Conservation (phyloP, 2,797 vertebrate species). For the Merluccius polli region DNA sequence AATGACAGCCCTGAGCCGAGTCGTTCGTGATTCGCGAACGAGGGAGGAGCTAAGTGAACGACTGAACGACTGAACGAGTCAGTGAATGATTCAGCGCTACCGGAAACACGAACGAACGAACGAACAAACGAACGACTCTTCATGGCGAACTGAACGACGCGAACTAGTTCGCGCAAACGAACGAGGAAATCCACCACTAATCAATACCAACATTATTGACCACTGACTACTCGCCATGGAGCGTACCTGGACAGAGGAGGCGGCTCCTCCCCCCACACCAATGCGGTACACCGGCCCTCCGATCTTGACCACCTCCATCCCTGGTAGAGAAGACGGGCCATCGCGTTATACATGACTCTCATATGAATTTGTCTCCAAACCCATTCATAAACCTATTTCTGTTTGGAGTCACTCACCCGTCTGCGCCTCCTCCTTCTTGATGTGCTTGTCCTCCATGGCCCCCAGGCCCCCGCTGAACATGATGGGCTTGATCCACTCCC, state of each 20-base stretch:
- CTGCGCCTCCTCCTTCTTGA: conserved; percentile 76
- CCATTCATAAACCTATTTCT: neutral
- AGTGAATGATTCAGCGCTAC: no score
- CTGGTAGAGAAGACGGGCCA: conserved; percentile 50
- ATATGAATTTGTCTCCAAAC: neutral
- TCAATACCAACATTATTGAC: neutral
- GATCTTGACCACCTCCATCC: conserved; percentile 91
- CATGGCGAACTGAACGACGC: no score
- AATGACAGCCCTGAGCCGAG: no score
- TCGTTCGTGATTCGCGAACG: no score
- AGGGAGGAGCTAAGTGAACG: no score
- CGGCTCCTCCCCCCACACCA: conserved; percentile 89
- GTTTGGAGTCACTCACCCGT: conserved; percentile 60
- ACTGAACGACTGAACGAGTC: no score
- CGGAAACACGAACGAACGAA: no score
- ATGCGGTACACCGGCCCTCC: conserved; percentile 93
- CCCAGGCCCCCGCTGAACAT: conserved; percentile 95
- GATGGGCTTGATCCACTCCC: conserved; percentile 92
- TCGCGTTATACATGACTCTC: no score
- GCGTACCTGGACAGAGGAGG: conserved; percentile 85
- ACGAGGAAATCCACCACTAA: no score
- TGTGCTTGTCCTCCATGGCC: conserved; percentile 79
- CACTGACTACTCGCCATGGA: neutral
- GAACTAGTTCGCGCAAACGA: no score
- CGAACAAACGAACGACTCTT: no score